Percentiles rank a stretch among this genome's conserved stretches.
Evolutionary conservation across 2,888 invertebrate species (phyloP).

Genomic region (Acleris literana): DNA sequence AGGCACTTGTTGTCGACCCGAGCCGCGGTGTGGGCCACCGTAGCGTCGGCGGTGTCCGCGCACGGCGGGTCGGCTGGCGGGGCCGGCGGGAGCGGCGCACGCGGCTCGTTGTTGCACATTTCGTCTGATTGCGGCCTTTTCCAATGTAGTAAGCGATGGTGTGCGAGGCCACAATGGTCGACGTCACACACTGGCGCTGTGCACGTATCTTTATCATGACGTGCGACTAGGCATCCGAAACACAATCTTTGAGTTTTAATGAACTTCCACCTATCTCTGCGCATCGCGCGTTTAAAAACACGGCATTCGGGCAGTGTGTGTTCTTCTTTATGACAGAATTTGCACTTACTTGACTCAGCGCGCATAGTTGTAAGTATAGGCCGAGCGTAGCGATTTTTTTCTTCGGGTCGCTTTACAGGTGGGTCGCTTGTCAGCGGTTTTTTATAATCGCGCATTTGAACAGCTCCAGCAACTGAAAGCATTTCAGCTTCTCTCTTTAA

Average conservation of each 20-base stretch:
- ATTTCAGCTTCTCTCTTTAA: constrained; percentile 8
- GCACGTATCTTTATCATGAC: constrained; percentile 2
- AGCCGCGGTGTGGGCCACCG: constrained; percentile 1
- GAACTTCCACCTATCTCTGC: not conserved
- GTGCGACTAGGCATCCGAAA: not conserved
- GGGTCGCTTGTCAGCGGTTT: not conserved
- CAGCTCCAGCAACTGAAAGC: not conserved
- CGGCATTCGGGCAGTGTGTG: constrained; percentile 8
- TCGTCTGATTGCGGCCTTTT: not conserved
- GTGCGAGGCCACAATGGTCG: not conserved
- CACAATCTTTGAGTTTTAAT: constrained; percentile 2
- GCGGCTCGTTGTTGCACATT: not conserved
- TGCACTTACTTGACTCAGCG: not conserved
- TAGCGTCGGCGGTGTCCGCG: not conserved
- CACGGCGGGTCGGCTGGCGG: not conserved
- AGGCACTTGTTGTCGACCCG: not conserved
- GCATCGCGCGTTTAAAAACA: constrained; percentile 4
- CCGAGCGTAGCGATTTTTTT: not conserved
- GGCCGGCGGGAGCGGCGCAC: not conserved
- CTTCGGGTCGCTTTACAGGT: not conserved
- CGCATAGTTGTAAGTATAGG: not conserved
- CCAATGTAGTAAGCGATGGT: constrained; percentile 13
- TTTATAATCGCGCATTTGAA: not conserved
- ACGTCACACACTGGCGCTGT: constrained; percentile 4
- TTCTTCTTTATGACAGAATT: not conserved